Evolutionary conservation across 2,797 vertebrate species (phyloP).

Genomic region (Clamator glandarius): DNA sequence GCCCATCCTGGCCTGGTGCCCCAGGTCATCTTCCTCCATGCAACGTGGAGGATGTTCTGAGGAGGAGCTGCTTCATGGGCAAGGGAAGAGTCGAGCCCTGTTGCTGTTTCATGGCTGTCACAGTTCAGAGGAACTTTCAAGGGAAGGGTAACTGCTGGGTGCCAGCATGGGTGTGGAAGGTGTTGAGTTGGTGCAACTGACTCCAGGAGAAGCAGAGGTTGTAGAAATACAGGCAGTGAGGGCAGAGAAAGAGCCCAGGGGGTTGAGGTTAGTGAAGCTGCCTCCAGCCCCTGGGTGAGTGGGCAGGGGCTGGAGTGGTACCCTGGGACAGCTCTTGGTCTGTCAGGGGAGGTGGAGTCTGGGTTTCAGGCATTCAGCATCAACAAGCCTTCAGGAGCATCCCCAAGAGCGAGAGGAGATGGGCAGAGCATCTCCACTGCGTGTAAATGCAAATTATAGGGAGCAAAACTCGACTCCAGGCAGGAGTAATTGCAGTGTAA

Average conservation of each 20-base stretch:
- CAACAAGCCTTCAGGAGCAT: accelerated
- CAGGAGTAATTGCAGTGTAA: accelerated
- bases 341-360: accelerated
- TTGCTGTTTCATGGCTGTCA: background rate
- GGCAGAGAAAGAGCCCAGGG: background rate
- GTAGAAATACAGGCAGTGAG: background rate
- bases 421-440: background rate
- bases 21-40: accelerated
- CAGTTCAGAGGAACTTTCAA: background rate
- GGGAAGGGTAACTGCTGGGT: background rate
- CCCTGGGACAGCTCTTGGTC: background rate
- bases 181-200: background rate
- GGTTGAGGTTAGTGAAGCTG: background rate
- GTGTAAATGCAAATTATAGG: accelerated
- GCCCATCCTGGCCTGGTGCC: background rate
- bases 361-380: accelerated
- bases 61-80: background rate
- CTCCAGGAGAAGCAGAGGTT: background rate
- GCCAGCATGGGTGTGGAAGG: background rate
- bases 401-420: background rate
- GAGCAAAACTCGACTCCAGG: accelerated
- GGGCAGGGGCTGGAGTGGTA: accelerated
- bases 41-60: accelerated
- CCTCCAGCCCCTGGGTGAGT: background rate
- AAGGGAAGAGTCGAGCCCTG: background rate